These are phyloP conservation scores for Chiloscyllium punctatum DNA, from an alignment of 2,797 vertebrate genomes.

Conservation along the genomic window DNA sequence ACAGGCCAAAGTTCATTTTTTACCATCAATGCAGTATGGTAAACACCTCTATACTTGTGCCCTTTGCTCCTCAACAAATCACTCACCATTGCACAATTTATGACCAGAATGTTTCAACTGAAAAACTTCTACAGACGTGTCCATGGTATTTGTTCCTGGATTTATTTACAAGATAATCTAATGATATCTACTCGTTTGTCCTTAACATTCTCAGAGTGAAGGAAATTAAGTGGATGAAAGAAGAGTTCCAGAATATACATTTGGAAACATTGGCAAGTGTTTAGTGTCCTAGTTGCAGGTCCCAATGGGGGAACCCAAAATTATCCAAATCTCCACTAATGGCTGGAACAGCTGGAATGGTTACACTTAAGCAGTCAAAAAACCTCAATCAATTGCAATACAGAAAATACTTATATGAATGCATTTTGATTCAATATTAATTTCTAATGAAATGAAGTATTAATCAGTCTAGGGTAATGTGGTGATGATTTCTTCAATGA, in stretches of 20 bases:
- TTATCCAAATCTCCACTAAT: background rate
- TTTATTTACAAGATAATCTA: background rate
- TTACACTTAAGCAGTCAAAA: background rate
- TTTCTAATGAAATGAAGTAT: background rate
- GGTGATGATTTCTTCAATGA: background rate
- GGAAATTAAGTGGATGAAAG: background rate
- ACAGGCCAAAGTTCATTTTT: conserved; percentile 39
- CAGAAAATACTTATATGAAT: background rate
- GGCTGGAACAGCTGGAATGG: background rate
- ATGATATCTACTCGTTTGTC: background rate
- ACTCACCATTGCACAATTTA: conserved; percentile 37
- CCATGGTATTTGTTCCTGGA: background rate
- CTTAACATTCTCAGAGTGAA: background rate
- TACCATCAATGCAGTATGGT: conserved; percentile 37
- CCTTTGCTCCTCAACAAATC: conserved; percentile 38
- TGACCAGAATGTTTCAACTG: conserved; percentile 36
- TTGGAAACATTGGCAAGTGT: background rate
- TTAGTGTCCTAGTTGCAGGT: too few relatives aligned
- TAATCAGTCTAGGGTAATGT: background rate
- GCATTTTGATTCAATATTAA: background rate
- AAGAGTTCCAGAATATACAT: background rate
- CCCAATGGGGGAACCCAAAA: too few relatives aligned
- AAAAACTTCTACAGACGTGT: background rate
- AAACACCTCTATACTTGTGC: conserved; percentile 30
- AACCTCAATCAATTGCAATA: background rate